These are phyloP conservation scores for Lophius piscatorius DNA, from an alignment of 2,113 vertebrate species.

Conservation along the genomic window DNA sequence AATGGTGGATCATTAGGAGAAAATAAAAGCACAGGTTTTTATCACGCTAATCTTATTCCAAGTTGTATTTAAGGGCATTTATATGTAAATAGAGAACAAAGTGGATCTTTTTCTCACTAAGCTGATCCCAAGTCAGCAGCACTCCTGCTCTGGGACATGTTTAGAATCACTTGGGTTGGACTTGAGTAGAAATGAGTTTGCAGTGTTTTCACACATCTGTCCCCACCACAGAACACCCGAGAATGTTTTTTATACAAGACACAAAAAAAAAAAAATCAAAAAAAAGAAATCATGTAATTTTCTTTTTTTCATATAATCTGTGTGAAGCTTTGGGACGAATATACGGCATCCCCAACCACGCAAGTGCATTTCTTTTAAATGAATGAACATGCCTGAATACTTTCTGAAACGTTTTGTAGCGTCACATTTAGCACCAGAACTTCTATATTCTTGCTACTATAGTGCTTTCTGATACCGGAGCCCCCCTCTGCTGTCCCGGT, in stretches of 20 bases:
- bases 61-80: too few species aligned
- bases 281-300: background rate
- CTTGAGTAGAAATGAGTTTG: background rate
- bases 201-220: background rate
- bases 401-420: conserved; percentile 51
- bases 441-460: background rate
- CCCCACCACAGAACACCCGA: conserved; percentile 27
- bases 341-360: too few species aligned
- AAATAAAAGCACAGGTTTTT: too few species aligned
- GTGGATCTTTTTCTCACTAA: background rate
- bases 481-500: conserved; percentile 43
- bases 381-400: too few species aligned
- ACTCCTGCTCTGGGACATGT: background rate
- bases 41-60: too few species aligned
- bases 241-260: conserved; percentile 46
- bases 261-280: background rate
- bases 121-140: conserved; percentile 10
- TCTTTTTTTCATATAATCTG: background rate
- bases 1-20: too few species aligned
- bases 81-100: background rate
- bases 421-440: conserved; percentile 34
- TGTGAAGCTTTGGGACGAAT: too few species aligned
- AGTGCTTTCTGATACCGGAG: conserved; percentile 34
- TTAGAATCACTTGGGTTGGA: background rate
- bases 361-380: too few species aligned